A percentile compares a stretch with the other conserved stretches of the same genome.
These are phyloP conservation scores for Andrena marginata DNA, from an alignment of 2,888 invertebrate species.

Conservation along the genomic window DNA sequence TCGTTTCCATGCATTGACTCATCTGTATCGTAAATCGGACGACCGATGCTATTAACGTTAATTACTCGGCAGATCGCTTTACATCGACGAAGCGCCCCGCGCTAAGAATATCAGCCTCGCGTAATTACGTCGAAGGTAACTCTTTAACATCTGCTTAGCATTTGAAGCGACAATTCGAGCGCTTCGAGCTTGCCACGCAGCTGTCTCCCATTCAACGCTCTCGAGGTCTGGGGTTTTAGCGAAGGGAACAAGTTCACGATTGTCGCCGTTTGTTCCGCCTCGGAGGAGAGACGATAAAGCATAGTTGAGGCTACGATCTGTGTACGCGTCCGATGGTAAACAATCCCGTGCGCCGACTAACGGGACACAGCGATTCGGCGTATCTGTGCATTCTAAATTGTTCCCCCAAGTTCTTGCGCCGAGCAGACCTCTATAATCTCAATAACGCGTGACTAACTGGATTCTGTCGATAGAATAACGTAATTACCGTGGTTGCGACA, in stretches of 20 bases:
- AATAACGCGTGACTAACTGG: slow-evolving; percentile 38
- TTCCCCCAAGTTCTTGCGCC: neutral
- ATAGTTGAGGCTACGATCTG: too few relatives aligned
- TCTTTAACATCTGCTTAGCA: slow-evolving; percentile 28
- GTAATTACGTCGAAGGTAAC: slow-evolving; percentile 27
- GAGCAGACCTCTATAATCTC: neutral
- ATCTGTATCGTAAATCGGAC: slow-evolving; percentile 1
- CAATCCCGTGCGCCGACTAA: neutral
- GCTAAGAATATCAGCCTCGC: slow-evolving; percentile 6
- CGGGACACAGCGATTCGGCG: neutral
- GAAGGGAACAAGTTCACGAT: neutral
- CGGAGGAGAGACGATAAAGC: too few relatives aligned
- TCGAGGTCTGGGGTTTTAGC: neutral
- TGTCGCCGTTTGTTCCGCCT: neutral
- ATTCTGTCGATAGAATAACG: slow-evolving; percentile 39
- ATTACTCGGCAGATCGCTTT: slow-evolving; percentile 10
- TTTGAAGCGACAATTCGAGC: slow-evolving; percentile 8
- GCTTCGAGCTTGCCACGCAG: neutral
- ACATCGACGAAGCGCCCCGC: neutral
- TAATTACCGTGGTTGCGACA: slow-evolving; percentile 50
- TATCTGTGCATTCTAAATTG: neutral
- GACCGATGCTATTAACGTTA: slow-evolving; percentile 15
- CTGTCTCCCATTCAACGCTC: neutral
- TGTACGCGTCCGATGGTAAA: too few relatives aligned
- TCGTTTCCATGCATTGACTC: too few relatives aligned